Evolutionary conservation across 2,113 vertebrate genomes (phyloP).

Genomic region (Psophia crepitans): DNA sequence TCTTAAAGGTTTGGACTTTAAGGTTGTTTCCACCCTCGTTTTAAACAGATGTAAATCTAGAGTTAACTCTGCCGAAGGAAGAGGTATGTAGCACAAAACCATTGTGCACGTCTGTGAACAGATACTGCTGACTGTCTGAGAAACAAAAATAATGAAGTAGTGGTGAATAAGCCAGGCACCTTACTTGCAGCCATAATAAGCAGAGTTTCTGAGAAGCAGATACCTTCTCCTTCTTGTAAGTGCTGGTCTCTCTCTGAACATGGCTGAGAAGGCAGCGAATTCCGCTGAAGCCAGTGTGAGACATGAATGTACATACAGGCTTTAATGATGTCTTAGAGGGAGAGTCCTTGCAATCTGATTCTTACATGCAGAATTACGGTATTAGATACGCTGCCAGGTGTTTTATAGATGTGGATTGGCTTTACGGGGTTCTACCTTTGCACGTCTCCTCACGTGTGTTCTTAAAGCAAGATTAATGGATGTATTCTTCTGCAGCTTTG

Average conservation of each 20-base stretch:
- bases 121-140: background rate
- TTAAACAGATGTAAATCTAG: background rate
- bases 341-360: background rate
- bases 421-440: background rate
- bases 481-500: background rate
- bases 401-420: background rate
- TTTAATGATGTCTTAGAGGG: background rate
- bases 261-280: background rate
- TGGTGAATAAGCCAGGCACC: background rate
- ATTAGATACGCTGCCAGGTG: background rate
- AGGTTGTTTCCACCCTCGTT: background rate
- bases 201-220: background rate
- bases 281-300: background rate
- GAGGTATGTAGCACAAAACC: background rate
- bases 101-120: background rate
- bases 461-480: constrained; percentile 13
- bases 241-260: background rate
- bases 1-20: background rate
- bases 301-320: background rate
- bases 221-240: background rate
- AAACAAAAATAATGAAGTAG: constrained; percentile 11
- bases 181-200: background rate
- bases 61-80: background rate
- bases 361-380: background rate
- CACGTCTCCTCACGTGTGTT: background rate